phyloP scores from a whole-genome alignment of 1,140 invertebrate species.

The Latrodectus geometricus region DNA sequence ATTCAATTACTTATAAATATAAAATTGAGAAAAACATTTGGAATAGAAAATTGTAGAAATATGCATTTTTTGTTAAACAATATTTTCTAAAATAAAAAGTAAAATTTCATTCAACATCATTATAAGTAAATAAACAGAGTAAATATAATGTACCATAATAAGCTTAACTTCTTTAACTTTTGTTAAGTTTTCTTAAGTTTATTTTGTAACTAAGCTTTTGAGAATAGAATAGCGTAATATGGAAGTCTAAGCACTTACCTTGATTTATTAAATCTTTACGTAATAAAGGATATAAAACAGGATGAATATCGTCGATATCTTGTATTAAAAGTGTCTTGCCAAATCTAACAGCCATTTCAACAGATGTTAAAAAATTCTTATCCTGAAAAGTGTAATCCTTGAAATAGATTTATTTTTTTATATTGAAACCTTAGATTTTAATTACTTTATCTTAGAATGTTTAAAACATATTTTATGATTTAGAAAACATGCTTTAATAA shows the following conservation, averaged over 20 bases:
- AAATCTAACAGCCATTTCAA: conserved; percentile 92
- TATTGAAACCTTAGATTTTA: no score
- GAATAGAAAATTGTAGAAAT: no score
- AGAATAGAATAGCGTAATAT: not conserved
- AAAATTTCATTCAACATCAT: no score
- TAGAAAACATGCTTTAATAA: no score
- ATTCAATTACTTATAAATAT: no score
- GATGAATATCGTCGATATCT: conserved; percentile 79
- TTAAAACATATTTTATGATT: no score
- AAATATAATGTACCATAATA: not conserved
- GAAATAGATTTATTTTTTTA: no score
- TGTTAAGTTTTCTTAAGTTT: not conserved
- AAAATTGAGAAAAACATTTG: no score
- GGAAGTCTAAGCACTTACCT: conserved; percentile 68
- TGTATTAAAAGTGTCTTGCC: conserved; percentile 91
- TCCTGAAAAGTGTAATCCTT: conserved; percentile 69
- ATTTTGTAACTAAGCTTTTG: not conserved
- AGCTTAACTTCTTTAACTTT: not conserved
- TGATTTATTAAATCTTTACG: conserved; percentile 77
- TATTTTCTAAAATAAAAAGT: no score
- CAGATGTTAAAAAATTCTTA: conserved; percentile 81
- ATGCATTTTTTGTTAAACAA: no score
- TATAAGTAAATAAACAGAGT: no score
- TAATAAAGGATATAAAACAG: conserved; percentile 78
- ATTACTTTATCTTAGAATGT: no score